These are phyloP conservation scores for Stenurella melanura DNA, from an alignment of 2,888 invertebrate genomes.

Conservation along the genomic window DNA sequence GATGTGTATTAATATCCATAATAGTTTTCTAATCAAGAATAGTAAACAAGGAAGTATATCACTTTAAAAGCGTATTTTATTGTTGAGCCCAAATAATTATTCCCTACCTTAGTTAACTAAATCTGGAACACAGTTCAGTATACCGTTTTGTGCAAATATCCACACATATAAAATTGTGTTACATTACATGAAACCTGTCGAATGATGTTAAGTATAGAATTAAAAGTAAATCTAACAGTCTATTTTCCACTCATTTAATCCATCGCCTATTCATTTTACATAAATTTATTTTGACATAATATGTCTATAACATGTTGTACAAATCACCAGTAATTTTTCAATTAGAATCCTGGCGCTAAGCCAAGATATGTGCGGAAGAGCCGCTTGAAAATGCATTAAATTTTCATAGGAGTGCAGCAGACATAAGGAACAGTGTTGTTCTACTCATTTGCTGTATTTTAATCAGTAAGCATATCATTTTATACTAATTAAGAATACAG, in stretches of 20 bases:
- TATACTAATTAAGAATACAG: constrained; percentile 15
- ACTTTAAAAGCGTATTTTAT: no score
- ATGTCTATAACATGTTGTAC: constrained; percentile 42
- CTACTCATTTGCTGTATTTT: constrained; percentile 10
- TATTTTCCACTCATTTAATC: neutral
- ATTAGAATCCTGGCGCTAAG: constrained; percentile 42
- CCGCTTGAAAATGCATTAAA: neutral
- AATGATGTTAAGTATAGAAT: neutral
- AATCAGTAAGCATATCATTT: constrained; percentile 14
- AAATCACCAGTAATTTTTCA: constrained; percentile 50
- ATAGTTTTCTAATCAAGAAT: no score
- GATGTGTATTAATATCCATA: no score
- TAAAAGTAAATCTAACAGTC: neutral
- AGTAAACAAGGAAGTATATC: no score
- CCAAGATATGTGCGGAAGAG: constrained; percentile 16
- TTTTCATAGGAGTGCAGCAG: neutral
- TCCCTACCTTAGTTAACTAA: no score
- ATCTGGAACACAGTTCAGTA: no score
- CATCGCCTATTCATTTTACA: neutral
- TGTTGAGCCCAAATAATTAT: no score
- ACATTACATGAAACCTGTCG: no score
- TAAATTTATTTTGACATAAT: constrained; percentile 47
- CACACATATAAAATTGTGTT: no score
- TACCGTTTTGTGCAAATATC: no score
- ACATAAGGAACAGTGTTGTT: constrained; percentile 21